Conservation (phyloP, 2,797 vertebrate genomes). For the Atherinosoma microstoma region DNA sequence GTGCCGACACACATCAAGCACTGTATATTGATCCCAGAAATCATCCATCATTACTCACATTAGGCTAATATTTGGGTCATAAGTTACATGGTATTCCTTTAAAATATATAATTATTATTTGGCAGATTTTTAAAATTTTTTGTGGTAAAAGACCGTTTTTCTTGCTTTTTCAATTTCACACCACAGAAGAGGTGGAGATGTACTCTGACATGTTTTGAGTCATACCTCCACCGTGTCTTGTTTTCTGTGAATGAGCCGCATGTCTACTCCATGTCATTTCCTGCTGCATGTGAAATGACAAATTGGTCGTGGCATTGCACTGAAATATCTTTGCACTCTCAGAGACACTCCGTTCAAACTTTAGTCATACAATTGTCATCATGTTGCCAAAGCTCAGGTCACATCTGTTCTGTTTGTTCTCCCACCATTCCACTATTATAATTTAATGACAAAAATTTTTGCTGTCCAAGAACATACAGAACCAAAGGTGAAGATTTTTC, state of each 20-base stretch:
- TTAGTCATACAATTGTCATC: constrained; percentile 21
- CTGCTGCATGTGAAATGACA: constrained; percentile 49
- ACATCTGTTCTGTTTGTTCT: constrained; percentile 4
- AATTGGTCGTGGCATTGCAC: constrained; percentile 54
- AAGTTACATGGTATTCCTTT: too few relatives aligned
- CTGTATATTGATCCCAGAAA: too few relatives aligned
- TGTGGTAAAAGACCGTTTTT: constrained; percentile 11
- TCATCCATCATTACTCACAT: too few relatives aligned
- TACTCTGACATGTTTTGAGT: constrained; percentile 48
- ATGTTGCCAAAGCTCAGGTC: constrained; percentile 27
- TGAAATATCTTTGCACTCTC: constrained; percentile 57
- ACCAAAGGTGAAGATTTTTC: too few relatives aligned
- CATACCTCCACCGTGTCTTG: constrained; percentile 32
- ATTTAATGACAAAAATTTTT: constrained; percentile 25
- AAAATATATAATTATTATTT: constrained; percentile 18
- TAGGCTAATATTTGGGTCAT: too few relatives aligned
- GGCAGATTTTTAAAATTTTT: constrained; percentile 16
- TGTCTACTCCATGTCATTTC: constrained; percentile 33
- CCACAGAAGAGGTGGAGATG: constrained; percentile 7
- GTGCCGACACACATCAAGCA: too few relatives aligned
- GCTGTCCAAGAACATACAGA: constrained; percentile 1
- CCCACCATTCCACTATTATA: constrained; percentile 20
- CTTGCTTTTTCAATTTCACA: neutral
- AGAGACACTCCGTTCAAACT: constrained; percentile 36
- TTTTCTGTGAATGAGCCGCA: constrained; percentile 49